Conservation (phyloP, 2,113 vertebrate genomes). For the Gallinago paraguaiae region DNA sequence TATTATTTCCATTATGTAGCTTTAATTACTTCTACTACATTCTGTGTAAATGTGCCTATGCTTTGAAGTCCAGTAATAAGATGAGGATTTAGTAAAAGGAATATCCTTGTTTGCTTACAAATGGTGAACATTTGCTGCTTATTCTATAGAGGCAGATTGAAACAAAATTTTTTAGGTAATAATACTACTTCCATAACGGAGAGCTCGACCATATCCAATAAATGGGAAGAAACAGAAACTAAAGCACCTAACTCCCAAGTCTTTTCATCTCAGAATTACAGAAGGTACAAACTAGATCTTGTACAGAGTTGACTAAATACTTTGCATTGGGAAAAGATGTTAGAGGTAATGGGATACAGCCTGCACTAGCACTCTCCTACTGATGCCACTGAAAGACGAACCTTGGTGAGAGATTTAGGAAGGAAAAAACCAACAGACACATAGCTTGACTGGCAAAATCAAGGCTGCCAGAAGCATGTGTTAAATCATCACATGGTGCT, state of each 20-base stretch:
- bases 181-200: background rate
- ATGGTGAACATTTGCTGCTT: background rate
- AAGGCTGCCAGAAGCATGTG: background rate
- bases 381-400: background rate
- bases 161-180: background rate
- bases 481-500: background rate
- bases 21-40: background rate
- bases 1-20: background rate
- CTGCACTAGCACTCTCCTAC: background rate
- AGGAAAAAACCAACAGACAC: background rate
- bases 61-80: background rate
- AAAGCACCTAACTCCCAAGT: background rate
- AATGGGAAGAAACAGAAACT: background rate
- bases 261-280: background rate
- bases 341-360: background rate
- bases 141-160: background rate
- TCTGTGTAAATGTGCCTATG: background rate
- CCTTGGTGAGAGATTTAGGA: background rate
- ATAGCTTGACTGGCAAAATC: background rate
- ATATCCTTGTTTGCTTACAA: background rate
- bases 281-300: background rate
- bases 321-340: background rate
- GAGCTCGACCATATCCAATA: background rate
- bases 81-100: background rate
- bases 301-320: background rate